These are phyloP conservation scores for Hassar affinis DNA, from an alignment of 2,113 vertebrate species.

Conservation along the genomic window DNA sequence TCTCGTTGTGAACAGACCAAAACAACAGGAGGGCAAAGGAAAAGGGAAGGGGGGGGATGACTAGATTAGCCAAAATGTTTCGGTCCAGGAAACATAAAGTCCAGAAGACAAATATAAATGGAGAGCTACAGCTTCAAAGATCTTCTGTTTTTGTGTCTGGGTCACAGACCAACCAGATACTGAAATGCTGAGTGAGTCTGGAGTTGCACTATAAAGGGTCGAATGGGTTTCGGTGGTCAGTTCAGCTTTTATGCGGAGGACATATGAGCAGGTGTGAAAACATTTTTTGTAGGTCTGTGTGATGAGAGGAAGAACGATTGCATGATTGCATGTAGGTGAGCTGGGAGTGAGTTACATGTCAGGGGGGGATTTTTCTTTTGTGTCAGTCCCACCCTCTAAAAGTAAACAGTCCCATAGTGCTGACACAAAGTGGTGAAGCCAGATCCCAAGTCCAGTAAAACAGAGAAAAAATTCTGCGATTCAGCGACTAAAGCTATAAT, in stretches of 20 bases:
- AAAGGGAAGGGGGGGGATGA: slow-evolving; percentile 3
- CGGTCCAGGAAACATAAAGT: slow-evolving; percentile 30
- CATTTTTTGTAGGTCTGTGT: slow-evolving; percentile 27
- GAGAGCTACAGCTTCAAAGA: not conserved
- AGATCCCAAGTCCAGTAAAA: slow-evolving; percentile 53
- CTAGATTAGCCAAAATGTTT: slow-evolving; percentile 16
- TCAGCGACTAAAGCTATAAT: slow-evolving; percentile 75
- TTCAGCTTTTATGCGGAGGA: slow-evolving; percentile 2
- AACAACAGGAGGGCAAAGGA: slow-evolving; percentile 65
- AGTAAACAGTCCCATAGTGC: slow-evolving; percentile 46
- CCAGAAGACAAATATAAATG: slow-evolving; percentile 32
- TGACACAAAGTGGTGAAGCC: slow-evolving; percentile 54
- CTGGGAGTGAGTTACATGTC: slow-evolving; percentile 15
- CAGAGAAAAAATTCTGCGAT: slow-evolving; percentile 71
- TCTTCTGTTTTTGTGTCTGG: not conserved
- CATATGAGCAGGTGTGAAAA: slow-evolving; percentile 33
- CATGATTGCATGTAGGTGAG: slow-evolving; percentile 22
- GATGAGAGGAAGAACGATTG: slow-evolving; percentile 12
- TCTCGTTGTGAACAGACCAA: slow-evolving; percentile 72
- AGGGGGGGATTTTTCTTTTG: slow-evolving; percentile 19
- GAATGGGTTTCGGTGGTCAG: slow-evolving; percentile 1
- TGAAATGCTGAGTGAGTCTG: slow-evolving; percentile 3
- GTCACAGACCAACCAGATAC: slow-evolving; percentile 21
- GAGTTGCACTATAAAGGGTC: not conserved
- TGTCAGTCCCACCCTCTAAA: slow-evolving; percentile 31